Conservation (phyloP, 2,797 vertebrate genomes). For the Antennarius maculatus region DNA sequence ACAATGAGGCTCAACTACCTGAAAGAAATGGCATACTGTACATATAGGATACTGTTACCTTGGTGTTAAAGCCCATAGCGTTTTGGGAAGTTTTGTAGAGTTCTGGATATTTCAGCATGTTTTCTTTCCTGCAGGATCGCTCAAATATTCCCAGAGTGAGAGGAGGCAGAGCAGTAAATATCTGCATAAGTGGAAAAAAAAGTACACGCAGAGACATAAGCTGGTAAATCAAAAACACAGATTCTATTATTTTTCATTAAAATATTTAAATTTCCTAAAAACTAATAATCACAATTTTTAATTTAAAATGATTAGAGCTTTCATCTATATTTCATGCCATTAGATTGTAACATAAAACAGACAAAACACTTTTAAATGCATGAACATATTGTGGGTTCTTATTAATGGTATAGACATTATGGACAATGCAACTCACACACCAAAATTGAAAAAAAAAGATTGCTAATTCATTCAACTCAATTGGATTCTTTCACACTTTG, state of each 20-base stretch:
- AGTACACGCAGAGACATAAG: constrained; percentile 4
- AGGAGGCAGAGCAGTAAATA: constrained; percentile 97
- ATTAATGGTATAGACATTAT: background rate
- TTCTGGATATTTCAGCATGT: constrained; percentile 98
- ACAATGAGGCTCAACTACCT: background rate
- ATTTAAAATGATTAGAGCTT: too few species aligned
- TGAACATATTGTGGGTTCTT: too few species aligned
- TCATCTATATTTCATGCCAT: background rate
- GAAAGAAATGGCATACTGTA: background rate
- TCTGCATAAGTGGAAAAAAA: constrained; percentile 71
- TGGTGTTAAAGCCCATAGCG: constrained; percentile 93
- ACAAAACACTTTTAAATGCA: background rate
- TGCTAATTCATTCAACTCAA: background rate
- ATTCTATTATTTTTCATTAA: background rate
- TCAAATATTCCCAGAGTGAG: constrained; percentile 98
- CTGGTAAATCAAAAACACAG: background rate
- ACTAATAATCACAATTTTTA: background rate
- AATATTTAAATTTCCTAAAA: background rate
- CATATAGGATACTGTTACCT: constrained; percentile 66
- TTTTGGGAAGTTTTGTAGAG: constrained; percentile 98
- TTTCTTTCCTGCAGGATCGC: constrained; percentile 95
- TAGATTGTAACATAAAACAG: background rate
- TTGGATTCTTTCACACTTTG: background rate
- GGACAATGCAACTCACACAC: background rate
- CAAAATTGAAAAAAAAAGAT: background rate